Base-by-base conservation (phyloP, 2,888 invertebrate species). In the Malthinus seriepunctatus region DNA sequence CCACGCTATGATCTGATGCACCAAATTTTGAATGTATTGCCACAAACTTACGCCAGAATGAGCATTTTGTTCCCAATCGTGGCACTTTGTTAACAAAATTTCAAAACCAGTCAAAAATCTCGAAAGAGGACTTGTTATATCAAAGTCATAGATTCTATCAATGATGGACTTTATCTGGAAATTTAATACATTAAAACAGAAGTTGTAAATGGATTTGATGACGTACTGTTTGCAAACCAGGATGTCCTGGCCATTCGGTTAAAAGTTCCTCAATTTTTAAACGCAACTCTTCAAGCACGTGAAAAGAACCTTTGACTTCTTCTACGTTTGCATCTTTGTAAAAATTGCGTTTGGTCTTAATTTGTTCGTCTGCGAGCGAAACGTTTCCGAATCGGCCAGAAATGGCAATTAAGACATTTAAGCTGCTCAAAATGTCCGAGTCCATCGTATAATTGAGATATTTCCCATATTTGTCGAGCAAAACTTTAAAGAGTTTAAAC, bases 41-140 rank as follows among this genome's bases (percentile, higher is more conserved):
- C 86, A 83, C 71, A 99, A 79, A 63, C 93, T 93, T 58, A 97
- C 93, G 5, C 89, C 90, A 64, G 85, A 87, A 70, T 94, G 93
- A 0, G 97, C 95, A 67, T 92, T 91, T 69, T 89, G 88, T 76
- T 97, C 94, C 97, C 97, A 97, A 70, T 95, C 91, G 64, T 95
- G 86, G 49, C 91, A 83, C 70, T 92, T 91, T 61, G 89, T 88
- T 1, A 97, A 81, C 1, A 99, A 80, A 46, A 96, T 81, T 77
- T 99, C 98, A 51, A 98, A 81, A 0, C 97, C 97, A 0, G 92
- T 90, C 1, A 96, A 84, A 72, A 94, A 95, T 64, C 95, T 88
- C 58, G 94, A 90, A 3, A 98, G 80, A 0, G 97, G 90, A 63
- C 91, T 89, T 0, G 88, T 88, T 0, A 94, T 83, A 0, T 92